A percentile compares a stretch with the other conserved stretches of the same genome.
Evolutionary conservation across 2,797 vertebrate genomes (phyloP).

Genomic region (Malacoraja senta): DNA sequence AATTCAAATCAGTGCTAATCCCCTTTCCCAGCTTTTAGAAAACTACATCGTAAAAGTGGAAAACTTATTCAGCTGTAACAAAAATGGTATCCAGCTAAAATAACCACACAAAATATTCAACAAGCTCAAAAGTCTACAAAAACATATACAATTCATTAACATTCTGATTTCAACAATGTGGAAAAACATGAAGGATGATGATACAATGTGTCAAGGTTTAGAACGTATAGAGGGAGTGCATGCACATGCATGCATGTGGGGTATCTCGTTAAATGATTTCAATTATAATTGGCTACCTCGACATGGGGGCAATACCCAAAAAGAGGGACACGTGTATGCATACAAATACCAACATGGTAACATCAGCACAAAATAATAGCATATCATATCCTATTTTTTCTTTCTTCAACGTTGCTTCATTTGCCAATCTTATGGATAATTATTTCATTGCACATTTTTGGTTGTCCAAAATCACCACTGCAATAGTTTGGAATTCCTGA

Average conservation of each 20-base stretch:
- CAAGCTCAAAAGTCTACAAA: background rate
- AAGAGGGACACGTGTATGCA: background rate
- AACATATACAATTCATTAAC: background rate
- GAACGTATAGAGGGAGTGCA: background rate
- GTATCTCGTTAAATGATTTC: background rate
- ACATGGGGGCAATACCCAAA: background rate
- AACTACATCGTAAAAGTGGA: background rate
- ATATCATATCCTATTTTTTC: background rate
- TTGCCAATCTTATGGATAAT: conserved; percentile 10
- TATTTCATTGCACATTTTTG: conserved; percentile 35
- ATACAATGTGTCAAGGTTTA: background rate
- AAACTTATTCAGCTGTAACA: background rate
- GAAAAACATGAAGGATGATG: background rate
- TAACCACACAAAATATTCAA: conserved; percentile 25
- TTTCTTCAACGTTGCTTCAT: background rate
- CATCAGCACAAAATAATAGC: background rate
- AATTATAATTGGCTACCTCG: background rate
- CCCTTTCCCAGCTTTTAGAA: background rate
- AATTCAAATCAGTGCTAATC: background rate
- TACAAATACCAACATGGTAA: background rate
- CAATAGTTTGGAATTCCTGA: conserved; percentile 30
- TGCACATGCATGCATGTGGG: background rate
- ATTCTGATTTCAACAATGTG: background rate
- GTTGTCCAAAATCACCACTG: background rate
- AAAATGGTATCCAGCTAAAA: conserved; percentile 15